Evolutionary conservation across 2,888 invertebrate genomes (phyloP).

Genomic region (Notodonta ziczac): DNA sequence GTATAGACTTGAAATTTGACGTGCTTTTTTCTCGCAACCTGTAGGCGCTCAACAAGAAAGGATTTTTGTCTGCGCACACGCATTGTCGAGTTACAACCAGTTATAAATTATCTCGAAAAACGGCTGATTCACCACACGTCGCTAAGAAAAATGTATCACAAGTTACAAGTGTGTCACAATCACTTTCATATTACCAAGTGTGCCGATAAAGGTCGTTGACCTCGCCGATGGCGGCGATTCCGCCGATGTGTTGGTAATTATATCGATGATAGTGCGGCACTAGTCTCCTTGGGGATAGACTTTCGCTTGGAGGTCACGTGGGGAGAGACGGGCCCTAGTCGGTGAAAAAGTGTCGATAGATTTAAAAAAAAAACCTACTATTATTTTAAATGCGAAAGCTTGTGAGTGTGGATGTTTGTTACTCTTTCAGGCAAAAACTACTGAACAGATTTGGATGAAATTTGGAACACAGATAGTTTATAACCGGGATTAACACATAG

Average conservation of each 20-base stretch:
- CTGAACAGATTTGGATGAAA: too few species aligned
- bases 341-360: conserved; percentile 20
- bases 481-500: too few species aligned
- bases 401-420: too few species aligned
- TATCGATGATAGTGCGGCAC: conserved; percentile 47
- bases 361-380: too few species aligned
- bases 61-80: too few species aligned
- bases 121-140: conserved; percentile 11
- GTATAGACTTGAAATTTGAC: too few species aligned
- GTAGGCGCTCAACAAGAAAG: too few species aligned
- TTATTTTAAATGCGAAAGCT: too few species aligned
- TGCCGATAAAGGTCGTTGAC: conserved; percentile 8
- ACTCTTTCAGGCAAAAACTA: too few species aligned
- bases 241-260: conserved; percentile 7
- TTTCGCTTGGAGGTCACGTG: conserved; percentile 67
- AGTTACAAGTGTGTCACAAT: conserved; percentile 14
- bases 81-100: too few species aligned
- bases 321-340: conserved; percentile 41
- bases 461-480: too few species aligned
- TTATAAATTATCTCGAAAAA: neutral
- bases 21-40: too few species aligned
- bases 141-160: conserved; percentile 11
- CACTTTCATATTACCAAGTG: conserved; percentile 9
- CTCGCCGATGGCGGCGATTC: conserved; percentile 11
- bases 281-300: conserved; percentile 53